Conservation (phyloP, 2,113 vertebrate genomes). For the Candoia aspera region DNA sequence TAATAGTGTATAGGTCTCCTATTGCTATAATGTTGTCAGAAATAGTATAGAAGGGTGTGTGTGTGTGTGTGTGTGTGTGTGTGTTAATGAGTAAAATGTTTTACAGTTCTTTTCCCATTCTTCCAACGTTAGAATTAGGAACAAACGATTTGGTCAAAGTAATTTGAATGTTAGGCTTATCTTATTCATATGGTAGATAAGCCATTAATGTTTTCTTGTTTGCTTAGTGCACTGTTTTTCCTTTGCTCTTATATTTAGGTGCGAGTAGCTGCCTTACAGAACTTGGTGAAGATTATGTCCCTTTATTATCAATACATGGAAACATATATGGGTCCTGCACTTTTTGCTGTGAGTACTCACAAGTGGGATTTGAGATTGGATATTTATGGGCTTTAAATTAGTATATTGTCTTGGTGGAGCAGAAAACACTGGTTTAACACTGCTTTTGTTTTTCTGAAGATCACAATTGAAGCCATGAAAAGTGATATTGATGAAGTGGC, state of each 20-base stretch:
- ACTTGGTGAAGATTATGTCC: constrained; percentile 99
- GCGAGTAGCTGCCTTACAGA: constrained; percentile 95
- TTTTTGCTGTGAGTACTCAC: constrained; percentile 88
- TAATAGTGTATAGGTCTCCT: not conserved
- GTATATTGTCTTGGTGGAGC: not conserved
- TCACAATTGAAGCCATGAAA: constrained; percentile 99
- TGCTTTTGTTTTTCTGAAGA: constrained; percentile 71
- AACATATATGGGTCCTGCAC: constrained; percentile 96
- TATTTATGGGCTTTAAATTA: not conserved
- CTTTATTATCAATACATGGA: constrained; percentile 99
- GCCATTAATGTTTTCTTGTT: not conserved
- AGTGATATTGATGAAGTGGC: constrained; percentile 98
- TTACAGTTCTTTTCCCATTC: not conserved
- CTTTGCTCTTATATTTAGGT: constrained; percentile 74
- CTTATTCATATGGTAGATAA: not conserved
- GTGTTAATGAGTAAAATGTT: not conserved
- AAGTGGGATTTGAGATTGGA: accelerated
- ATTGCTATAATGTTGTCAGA: not conserved
- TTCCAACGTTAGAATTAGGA: not conserved
- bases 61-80: too few relatives aligned
- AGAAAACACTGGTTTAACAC: not conserved
- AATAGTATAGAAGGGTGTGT: not conserved
- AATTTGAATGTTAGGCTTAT: not conserved
- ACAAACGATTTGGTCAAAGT: not conserved
- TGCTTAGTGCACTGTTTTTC: not conserved